Percentiles rank a stretch among this genome's conserved stretches.
These are phyloP conservation scores for Eurystomus gularis DNA, from an alignment of 2,113 vertebrate species.

Conservation along the genomic window DNA sequence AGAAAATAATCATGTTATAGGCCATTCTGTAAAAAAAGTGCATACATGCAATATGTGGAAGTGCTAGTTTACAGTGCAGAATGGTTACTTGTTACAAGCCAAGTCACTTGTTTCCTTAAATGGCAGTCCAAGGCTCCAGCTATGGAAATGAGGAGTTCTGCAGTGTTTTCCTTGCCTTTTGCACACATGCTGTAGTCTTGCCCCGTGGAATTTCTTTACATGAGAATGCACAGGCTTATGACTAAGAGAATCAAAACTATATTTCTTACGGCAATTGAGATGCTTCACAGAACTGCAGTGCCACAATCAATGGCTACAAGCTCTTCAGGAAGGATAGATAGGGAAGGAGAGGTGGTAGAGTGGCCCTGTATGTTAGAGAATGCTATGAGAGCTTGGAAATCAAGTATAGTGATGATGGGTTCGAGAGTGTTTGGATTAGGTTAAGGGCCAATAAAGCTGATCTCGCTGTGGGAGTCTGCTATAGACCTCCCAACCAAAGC, in stretches of 20 bases:
- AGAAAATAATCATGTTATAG: neutral
- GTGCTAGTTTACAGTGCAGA: neutral
- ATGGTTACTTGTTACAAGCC: neutral
- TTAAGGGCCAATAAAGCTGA: too few relatives aligned
- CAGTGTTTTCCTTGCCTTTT: neutral
- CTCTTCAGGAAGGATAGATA: too few relatives aligned
- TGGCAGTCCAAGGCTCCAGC: neutral
- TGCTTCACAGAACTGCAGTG: too few relatives aligned
- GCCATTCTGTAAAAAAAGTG: neutral
- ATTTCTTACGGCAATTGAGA: neutral
- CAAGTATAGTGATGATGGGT: too few relatives aligned
- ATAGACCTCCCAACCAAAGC: too few relatives aligned
- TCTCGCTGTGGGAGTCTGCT: too few relatives aligned
- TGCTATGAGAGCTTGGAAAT: too few relatives aligned
- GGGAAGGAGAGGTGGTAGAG: too few relatives aligned
- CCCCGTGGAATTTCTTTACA: neutral
- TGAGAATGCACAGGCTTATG: neutral
- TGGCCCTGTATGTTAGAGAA: too few relatives aligned
- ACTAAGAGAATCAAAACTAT: neutral
- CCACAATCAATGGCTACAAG: too few relatives aligned
- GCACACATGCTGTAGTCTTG: neutral
- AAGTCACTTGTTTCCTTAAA: neutral
- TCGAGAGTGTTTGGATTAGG: too few relatives aligned
- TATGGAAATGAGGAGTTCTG: neutral
- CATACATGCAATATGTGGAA: neutral